Base-by-base conservation (phyloP, 23 tunicate species). In the Clavelina lepadiformis region DNA sequence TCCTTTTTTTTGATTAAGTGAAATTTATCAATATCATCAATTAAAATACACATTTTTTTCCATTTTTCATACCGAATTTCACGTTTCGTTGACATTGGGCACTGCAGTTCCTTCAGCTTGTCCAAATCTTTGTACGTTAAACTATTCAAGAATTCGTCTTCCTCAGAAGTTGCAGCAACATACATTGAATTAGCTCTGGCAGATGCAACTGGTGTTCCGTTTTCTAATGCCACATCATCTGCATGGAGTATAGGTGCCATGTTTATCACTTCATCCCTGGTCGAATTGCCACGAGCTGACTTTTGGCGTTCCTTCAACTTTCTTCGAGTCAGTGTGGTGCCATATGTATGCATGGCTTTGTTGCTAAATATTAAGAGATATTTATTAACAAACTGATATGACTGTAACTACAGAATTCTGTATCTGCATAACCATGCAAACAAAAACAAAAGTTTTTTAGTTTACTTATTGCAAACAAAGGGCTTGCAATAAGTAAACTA, bases 51-150 rank as follows among this genome's bases (percentile, higher is more conserved):
- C 13, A 44, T 44, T 44, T 44, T 44, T 23, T 21, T 38, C 24
- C 31, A 66, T 21, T 26, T 0, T 0, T 18, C 37, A 3, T 41
- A 82, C 91, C 91, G 32, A 5, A 82, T 51, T 56, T 75, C 76
- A 46, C 59, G 68, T 35, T 83, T 83, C 71, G 55, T 61, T 0
- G 33, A 53, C 91, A 83, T 83, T 5, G 58, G 36, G 46, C 63
- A 75, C 29, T 49, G 32, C 4, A 83, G 55, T 35, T 83, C 82
- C 31, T 61, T 75, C 45, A 83, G 54, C 3, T 36, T 35, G 28
- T 68, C 63, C n/a, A 83, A 20, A 29, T 83, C 91, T 59, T 80
- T 51, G 35, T 61, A 80, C 2, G 86, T 56, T n/a, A 83, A 63
- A 3, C 22, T 7, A n/a, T n/a, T n/a, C n/a, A n/a, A n/a, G n/a